Evolutionary conservation across 2,113 vertebrate species (phyloP).

Genomic region (Shinisaurus crocodilurus): DNA sequence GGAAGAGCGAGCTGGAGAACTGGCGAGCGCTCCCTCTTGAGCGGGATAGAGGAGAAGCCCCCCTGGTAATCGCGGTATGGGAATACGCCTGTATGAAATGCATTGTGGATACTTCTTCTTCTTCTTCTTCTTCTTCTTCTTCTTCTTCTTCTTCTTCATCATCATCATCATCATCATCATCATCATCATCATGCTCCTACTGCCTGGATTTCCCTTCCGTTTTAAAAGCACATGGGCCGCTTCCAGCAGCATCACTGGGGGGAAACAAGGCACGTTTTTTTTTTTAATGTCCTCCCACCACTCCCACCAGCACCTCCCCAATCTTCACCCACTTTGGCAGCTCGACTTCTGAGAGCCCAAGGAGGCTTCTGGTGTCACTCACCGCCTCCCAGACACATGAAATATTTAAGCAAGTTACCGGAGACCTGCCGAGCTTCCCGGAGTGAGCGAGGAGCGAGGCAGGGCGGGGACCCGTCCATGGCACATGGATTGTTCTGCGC

Average conservation of each 20-base stretch:
- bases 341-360: not conserved
- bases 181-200: too few species aligned
- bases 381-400: not conserved
- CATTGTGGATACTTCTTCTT: too few species aligned
- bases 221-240: not conserved
- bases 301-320: not conserved
- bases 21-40: too few species aligned
- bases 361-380: conserved; percentile 12
- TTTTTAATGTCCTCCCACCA: too few species aligned
- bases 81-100: too few species aligned
- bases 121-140: too few species aligned
- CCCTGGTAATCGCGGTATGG: not conserved
- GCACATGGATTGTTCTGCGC: not conserved
- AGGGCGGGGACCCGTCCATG: not conserved
- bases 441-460: not conserved
- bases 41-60: too few species aligned
- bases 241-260: not conserved
- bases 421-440: not conserved
- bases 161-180: too few species aligned
- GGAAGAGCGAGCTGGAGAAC: not conserved
- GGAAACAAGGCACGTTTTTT: not conserved
- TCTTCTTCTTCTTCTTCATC: too few species aligned
- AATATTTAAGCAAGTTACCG: conserved; percentile 35
- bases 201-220: not conserved
- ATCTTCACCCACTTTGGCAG: not conserved